Conservation (phyloP, 37 sponge, comb jelly and placozoan species). For the Aphrocallistes beatrix region DNA sequence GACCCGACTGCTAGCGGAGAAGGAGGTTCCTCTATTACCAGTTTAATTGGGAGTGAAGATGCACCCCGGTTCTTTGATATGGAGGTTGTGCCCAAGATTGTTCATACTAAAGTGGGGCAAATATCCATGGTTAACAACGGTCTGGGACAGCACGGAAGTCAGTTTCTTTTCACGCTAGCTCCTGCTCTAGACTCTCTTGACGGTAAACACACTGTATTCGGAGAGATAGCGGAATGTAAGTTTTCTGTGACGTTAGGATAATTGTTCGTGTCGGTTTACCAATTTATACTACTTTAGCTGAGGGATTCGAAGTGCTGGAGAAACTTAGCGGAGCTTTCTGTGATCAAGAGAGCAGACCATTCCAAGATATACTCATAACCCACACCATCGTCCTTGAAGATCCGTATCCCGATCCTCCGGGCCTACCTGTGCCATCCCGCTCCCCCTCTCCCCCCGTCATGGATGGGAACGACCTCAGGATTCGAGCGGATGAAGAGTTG, state of each 20-base stretch:
- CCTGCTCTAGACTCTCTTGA: slow-evolving; percentile 71
- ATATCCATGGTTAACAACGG: slow-evolving; percentile 89
- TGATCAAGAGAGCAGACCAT: slow-evolving; percentile 77
- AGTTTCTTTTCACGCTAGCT: slow-evolving; percentile 76
- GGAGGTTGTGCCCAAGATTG: slow-evolving; percentile 60
- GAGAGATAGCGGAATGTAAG: slow-evolving; percentile 41
- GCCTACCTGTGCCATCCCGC: slow-evolving; percentile 43
- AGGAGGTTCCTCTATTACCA: slow-evolving; percentile 58
- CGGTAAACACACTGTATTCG: slow-evolving; percentile 84
- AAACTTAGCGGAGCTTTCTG: slow-evolving; percentile 74
- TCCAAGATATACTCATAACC: slow-evolving; percentile 78
- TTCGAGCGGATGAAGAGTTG: slow-evolving; percentile 82
- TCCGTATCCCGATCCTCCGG: slow-evolving; percentile 70
- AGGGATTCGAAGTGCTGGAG: slow-evolving; percentile 61
- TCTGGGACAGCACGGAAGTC: slow-evolving; percentile 49
- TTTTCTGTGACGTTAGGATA: background rate
- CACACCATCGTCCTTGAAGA: slow-evolving; percentile 95
- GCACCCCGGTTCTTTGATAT: slow-evolving; percentile 44
- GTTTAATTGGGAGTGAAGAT: slow-evolving; percentile 47
- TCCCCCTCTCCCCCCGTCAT: slow-evolving; percentile 68
- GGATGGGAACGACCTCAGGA: slow-evolving; percentile 37
- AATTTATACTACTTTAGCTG: slow-evolving; percentile 20
- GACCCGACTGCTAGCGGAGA: slow-evolving; percentile 63
- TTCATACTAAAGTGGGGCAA: slow-evolving; percentile 60
- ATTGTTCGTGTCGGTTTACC: background rate